Percentiles rank a stretch among this genome's conserved stretches.
Evolutionary conservation across 2,113 vertebrate species (phyloP).

Genomic region (Vulpes ferrilata): DNA sequence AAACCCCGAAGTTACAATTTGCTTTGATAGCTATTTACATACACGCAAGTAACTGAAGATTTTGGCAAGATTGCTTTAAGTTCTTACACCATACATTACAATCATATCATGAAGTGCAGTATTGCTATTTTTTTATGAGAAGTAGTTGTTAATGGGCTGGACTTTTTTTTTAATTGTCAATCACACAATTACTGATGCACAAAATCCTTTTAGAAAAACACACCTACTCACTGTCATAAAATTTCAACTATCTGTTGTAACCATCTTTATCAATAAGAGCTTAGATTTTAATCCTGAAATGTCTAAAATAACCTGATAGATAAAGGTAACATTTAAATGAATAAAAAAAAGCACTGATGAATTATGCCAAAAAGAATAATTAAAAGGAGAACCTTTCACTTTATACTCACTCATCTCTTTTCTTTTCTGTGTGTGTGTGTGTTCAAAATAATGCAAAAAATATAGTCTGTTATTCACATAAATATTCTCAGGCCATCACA

Average conservation of each 20-base stretch:
- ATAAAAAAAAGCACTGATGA: conserved; percentile 55
- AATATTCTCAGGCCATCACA: conserved; percentile 2
- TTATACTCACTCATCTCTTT: conserved; percentile 67
- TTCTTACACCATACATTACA: neutral
- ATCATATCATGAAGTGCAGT: conserved; percentile 40
- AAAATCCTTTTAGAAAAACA: conserved; percentile 69
- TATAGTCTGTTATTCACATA: conserved; percentile 37
- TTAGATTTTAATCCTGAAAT: conserved; percentile 48
- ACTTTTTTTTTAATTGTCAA: conserved; percentile 64
- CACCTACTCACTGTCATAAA: conserved; percentile 55
- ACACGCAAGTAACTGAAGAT: neutral
- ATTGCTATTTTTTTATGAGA: conserved; percentile 48
- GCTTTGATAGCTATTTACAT: conserved; percentile 43
- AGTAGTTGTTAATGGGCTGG: conserved; percentile 55
- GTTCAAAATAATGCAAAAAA: conserved; percentile 62
- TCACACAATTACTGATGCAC: conserved; percentile 62
- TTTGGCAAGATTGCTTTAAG: neutral
- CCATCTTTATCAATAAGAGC: conserved; percentile 52
- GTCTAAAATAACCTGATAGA: conserved; percentile 51
- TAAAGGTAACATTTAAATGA: conserved; percentile 59
- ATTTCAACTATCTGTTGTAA: conserved; percentile 43
- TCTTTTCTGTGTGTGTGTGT: neutral
- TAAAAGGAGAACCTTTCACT: conserved; percentile 65
- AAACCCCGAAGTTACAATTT: conserved; percentile 43
- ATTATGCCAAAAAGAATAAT: conserved; percentile 48